Evolutionary conservation across 2,113 vertebrate genomes (phyloP).

Genomic region (Deroptyus accipitrinus): DNA sequence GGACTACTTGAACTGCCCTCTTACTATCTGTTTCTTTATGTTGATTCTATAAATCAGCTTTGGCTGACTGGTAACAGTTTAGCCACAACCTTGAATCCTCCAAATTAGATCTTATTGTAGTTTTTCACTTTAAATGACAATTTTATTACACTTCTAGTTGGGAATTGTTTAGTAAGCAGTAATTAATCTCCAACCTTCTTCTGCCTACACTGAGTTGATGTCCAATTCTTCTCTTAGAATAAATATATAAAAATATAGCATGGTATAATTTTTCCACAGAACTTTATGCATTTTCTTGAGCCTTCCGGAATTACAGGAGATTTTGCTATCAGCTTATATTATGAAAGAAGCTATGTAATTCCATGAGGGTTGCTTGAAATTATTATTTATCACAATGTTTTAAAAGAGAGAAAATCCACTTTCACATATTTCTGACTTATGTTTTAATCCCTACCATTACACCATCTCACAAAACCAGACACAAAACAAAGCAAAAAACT

Average conservation of each 20-base stretch:
- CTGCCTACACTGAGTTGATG: not conserved
- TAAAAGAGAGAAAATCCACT: not conserved
- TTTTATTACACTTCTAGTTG: not conserved
- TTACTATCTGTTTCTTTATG: not conserved
- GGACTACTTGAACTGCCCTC: not conserved
- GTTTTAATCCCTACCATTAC: not conserved
- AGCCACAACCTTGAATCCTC: not conserved
- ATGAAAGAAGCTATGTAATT: not conserved
- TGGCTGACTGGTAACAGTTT: not conserved
- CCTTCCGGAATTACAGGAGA: not conserved
- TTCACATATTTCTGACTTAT: not conserved
- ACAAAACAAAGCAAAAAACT: not conserved
- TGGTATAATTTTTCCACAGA: not conserved
- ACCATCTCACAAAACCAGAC: not conserved
- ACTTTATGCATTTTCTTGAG: not conserved
- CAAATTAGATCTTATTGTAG: not conserved
- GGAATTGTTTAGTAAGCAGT: not conserved
- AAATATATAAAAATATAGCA: not conserved
- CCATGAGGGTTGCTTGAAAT: not conserved
- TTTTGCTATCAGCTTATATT: not conserved
- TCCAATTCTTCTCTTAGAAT: not conserved
- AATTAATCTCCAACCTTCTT: not conserved
- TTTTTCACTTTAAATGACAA: not conserved
- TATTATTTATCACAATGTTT: not conserved
- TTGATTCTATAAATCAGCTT: not conserved